phyloP scores from a whole-genome alignment of 2,113 vertebrate genomes.

The Ginglymostoma cirratum region DNA sequence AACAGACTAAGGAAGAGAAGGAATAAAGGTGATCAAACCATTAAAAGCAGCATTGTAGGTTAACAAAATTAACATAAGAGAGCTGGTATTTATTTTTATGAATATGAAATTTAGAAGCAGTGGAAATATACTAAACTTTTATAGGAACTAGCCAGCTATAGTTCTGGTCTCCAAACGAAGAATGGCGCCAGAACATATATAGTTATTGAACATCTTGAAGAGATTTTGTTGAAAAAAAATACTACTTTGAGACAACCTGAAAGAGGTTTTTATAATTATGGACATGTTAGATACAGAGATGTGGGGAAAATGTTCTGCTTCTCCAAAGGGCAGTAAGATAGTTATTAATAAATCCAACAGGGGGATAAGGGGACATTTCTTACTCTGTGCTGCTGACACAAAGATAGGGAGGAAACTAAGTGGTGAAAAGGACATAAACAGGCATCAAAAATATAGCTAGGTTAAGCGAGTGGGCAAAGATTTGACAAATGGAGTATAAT shows the following conservation, averaged over 20 bases:
- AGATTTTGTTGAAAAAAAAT: background rate
- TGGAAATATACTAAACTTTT: background rate
- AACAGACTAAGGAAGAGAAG: background rate
- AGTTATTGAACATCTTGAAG: background rate
- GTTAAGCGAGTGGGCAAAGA: too few relatives aligned
- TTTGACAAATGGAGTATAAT: too few relatives aligned
- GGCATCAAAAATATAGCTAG: too few relatives aligned
- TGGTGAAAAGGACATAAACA: too few relatives aligned
- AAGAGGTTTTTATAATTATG: background rate
- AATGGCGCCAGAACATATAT: background rate
- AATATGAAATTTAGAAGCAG: background rate
- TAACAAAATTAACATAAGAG: background rate
- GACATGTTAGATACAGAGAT: background rate
- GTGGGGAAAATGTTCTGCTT: background rate
- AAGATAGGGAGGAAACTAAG: too few relatives aligned
- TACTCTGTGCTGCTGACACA: too few relatives aligned
- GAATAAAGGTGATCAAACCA: background rate
- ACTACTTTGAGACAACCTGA: background rate
- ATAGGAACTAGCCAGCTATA: background rate
- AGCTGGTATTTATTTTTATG: background rate
- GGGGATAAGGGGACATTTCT: background rate
- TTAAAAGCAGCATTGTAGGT: background rate
- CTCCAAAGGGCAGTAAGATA: background rate
- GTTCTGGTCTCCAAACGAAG: background rate
- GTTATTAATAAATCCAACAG: background rate